A percentile compares a stretch with the other conserved stretches of the same genome.
Conservation (phyloP, 2,888 invertebrate species). For the Morpho deidamia region DNA sequence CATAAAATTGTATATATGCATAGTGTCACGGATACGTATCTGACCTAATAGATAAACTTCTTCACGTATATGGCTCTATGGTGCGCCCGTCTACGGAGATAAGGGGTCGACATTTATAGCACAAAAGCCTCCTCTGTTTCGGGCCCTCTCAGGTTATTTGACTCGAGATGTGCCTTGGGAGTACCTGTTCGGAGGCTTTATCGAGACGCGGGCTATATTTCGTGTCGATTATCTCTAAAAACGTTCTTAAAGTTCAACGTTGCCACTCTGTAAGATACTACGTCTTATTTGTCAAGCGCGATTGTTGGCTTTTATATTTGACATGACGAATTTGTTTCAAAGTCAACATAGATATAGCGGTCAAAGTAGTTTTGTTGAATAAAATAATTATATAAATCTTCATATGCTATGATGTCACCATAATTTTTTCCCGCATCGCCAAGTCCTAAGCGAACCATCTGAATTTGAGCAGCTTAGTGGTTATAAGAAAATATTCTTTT, state of each 20-base stretch:
- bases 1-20: too few species aligned
- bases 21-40: too few species aligned
- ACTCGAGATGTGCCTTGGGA: conserved; percentile 63
- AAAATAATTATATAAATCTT: too few species aligned
- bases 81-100: conserved; percentile 65
- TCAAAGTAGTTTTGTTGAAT: too few species aligned
- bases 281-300: conserved; percentile 66
- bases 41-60: conserved; percentile 9
- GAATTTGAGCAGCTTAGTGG: too few species aligned
- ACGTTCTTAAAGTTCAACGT: conserved; percentile 56
- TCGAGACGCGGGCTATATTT: conserved; percentile 61
- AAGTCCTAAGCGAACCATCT: too few species aligned
- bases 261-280: conserved; percentile 46
- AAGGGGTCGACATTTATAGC: conserved; percentile 76
- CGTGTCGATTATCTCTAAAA: conserved; percentile 64
- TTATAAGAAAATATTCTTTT: too few species aligned
- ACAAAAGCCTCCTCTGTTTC: conserved; percentile 75
- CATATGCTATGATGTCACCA: too few species aligned
- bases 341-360: neutral
- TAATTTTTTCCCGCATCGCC: too few species aligned
- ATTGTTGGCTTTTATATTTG: conserved; percentile 51
- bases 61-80: conserved; percentile 48
- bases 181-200: conserved; percentile 68
- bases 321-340: conserved; percentile 18
- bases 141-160: conserved; percentile 66